Percentiles rank a stretch among this genome's conserved stretches.
These are phyloP conservation scores for Brachionus koreanus DNA, from an alignment of 1,140 invertebrate species.

Conservation along the genomic window DNA sequence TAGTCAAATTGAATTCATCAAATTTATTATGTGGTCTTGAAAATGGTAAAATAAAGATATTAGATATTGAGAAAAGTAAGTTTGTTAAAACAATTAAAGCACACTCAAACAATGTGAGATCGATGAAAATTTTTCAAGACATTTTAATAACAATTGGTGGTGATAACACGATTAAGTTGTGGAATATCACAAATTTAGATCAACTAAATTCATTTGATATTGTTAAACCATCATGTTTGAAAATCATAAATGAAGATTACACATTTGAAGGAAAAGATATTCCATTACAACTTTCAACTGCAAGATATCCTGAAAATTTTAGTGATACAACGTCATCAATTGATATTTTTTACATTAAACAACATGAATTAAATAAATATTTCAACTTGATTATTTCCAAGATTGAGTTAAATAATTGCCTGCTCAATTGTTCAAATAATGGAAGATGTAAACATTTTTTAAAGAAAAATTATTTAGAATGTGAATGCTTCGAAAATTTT, in stretches of 20 bases:
- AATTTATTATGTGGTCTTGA: neutral
- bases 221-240: neutral
- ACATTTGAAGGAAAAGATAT: too few species aligned
- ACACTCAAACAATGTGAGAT: neutral
- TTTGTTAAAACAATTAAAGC: neutral
- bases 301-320: neutral
- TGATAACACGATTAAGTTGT: neutral
- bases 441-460: neutral
- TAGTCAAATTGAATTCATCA: neutral
- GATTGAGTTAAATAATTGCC: neutral
- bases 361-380: neutral
- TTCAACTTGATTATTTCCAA: neutral
- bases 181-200: neutral
- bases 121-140: neutral
- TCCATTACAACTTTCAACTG: neutral
- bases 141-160: neutral
- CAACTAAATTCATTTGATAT: neutral
- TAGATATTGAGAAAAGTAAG: neutral
- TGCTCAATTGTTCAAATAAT: neutral
- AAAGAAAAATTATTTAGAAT: slow-evolving; percentile 46
- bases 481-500: slow-evolving; percentile 48
- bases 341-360: neutral
- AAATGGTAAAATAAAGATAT: neutral
- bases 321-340: neutral
- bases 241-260: neutral